These are phyloP conservation scores for Paracanthobrama guichenoti DNA, from an alignment of 2,113 vertebrate genomes.

Conservation along the genomic window DNA sequence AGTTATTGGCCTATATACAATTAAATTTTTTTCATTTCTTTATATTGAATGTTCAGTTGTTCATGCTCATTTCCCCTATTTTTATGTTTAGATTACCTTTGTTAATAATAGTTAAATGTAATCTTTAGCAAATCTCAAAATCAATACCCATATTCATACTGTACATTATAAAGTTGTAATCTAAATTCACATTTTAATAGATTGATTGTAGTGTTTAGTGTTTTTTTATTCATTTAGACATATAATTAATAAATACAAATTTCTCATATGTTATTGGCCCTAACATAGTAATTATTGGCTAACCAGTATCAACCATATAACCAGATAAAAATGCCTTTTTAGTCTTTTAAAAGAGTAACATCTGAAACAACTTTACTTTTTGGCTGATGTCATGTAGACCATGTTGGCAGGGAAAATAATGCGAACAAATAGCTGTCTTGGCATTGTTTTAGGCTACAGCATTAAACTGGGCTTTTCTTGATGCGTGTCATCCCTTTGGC, in stretches of 20 bases:
- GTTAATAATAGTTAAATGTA: background rate
- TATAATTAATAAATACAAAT: no score
- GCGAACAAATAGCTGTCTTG: background rate
- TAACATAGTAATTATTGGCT: background rate
- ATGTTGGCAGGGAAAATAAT: background rate
- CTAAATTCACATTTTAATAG: no score
- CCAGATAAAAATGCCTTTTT: background rate
- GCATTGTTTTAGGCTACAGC: background rate
- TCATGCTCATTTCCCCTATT: background rate
- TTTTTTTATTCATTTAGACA: background rate
- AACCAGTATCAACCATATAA: background rate
- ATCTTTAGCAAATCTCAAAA: background rate
- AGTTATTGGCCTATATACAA: no score
- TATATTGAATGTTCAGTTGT: background rate
- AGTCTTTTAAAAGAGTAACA: background rate
- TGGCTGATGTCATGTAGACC: background rate
- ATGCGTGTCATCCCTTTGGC: conserved; percentile 35
- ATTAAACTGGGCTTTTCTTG: background rate
- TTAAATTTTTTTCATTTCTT: no score
- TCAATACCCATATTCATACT: background rate
- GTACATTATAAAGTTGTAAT: no score
- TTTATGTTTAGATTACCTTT: background rate
- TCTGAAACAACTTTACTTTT: background rate
- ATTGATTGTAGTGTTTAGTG: background rate
- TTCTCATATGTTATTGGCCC: background rate